phyloP scores from a whole-genome alignment of 2,797 vertebrate genomes.

The Periparus ater region DNA sequence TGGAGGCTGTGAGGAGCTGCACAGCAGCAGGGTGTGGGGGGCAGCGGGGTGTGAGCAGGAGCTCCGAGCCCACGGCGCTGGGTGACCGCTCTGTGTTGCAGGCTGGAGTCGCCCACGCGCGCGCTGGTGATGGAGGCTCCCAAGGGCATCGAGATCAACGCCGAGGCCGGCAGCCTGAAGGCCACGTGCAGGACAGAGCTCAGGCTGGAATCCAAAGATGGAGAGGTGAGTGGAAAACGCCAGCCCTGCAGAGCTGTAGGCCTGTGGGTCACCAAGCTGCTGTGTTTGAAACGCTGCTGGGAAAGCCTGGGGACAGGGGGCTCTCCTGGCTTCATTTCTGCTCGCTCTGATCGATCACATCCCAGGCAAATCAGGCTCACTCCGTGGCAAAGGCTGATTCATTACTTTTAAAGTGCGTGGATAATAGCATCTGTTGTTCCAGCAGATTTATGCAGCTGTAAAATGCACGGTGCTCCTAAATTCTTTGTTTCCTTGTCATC shows the following conservation, averaged over 20 bases:
- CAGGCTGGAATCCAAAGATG: constrained; percentile 96
- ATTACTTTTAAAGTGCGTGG: constrained; percentile 52
- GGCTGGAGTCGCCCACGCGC: constrained; percentile 94
- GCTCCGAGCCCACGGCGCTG: neutral
- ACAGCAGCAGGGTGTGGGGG: neutral
- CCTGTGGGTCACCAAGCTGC: neutral
- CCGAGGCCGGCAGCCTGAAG: constrained; percentile 94
- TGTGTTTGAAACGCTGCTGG: neutral
- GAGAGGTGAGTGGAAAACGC: constrained; percentile 82
- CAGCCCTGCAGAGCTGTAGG: neutral
- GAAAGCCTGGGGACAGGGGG: neutral
- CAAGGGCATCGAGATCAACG: constrained; percentile 94
- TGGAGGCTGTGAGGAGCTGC: neutral
- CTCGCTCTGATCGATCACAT: neutral
- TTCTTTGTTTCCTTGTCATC: constrained; percentile 48
- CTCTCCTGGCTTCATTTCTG: neutral
- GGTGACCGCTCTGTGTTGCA: constrained; percentile 59
- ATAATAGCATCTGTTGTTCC: constrained; percentile 50
- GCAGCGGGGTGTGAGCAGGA: neutral
- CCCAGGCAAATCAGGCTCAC: neutral
- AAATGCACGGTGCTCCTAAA: constrained; percentile 44
- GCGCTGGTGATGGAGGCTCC: constrained; percentile 95
- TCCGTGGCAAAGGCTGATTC: constrained; percentile 10
- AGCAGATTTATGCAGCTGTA: constrained; percentile 44
- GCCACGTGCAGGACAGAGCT: constrained; percentile 95